phyloP scores from a whole-genome alignment of 2,113 vertebrate species.

The Addax nasomaculatus region DNA sequence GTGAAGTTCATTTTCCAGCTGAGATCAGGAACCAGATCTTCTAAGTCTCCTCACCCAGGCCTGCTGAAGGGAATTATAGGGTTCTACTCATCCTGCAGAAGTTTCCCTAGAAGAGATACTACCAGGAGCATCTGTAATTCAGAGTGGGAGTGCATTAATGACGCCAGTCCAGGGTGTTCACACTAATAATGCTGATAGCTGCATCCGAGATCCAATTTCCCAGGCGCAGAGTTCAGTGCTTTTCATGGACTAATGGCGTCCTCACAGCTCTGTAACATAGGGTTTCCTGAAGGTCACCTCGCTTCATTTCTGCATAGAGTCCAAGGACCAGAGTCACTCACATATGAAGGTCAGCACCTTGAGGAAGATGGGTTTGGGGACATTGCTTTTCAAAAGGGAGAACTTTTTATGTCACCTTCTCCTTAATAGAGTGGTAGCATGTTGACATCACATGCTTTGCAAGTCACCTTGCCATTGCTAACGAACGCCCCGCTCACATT shows the following conservation, averaged over 20 bases:
- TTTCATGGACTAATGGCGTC: too few species aligned
- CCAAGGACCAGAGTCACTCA: background rate
- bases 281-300: background rate
- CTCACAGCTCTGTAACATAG: background rate
- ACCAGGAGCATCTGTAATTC: background rate
- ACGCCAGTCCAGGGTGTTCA: background rate
- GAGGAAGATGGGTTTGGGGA: background rate
- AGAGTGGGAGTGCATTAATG: background rate
- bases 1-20: background rate
- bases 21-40: background rate
- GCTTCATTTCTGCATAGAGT: background rate
- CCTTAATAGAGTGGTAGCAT: background rate
- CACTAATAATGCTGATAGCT: background rate
- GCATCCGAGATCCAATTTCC: too few species aligned
- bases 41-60: background rate
- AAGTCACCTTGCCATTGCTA: background rate
- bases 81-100: background rate
- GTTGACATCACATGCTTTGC: background rate
- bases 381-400: constrained; percentile 8
- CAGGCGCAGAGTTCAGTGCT: background rate
- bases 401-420: background rate
- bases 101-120: background rate
- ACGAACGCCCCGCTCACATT: background rate
- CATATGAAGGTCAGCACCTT: background rate
- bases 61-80: background rate